These are phyloP conservation scores for Brienomyrus longianalis DNA, from an alignment of 2,113 vertebrate genomes.

Conservation along the genomic window DNA sequence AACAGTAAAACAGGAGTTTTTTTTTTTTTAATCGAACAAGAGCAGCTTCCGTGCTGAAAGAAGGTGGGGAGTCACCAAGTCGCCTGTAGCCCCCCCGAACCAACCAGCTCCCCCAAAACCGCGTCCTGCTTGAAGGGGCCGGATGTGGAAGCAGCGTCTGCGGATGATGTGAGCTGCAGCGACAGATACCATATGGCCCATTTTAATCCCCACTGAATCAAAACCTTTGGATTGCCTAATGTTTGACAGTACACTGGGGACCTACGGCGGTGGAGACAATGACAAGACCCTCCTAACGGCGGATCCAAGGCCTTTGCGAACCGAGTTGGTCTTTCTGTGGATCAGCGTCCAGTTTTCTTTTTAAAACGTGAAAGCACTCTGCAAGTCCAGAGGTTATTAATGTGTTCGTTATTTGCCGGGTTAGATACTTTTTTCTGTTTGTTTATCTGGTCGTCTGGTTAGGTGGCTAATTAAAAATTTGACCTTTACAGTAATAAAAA, in stretches of 20 bases:
- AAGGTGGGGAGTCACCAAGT: slow-evolving; percentile 47
- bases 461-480: not conserved
- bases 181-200: slow-evolving; percentile 60
- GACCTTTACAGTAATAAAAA: not conserved
- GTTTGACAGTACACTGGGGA: slow-evolving; percentile 61
- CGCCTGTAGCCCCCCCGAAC: slow-evolving; percentile 32
- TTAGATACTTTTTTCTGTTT: not conserved
- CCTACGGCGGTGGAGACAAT: slow-evolving; percentile 33
- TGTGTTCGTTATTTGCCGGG: not conserved
- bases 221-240: slow-evolving; percentile 52
- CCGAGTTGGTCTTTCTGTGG: slow-evolving; percentile 22
- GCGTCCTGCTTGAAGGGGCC: slow-evolving; percentile 11
- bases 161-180: slow-evolving; percentile 47
- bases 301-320: slow-evolving; percentile 21
- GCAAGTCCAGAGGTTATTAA: not conserved
- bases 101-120: slow-evolving; percentile 16
- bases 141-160: slow-evolving; percentile 44
- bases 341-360: not conserved
- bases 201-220: slow-evolving; percentile 46
- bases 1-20: slow-evolving; percentile 38
- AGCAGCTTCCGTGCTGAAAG: slow-evolving; percentile 35
- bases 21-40: slow-evolving; percentile 22
- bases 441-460: not conserved
- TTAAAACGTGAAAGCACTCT: slow-evolving; percentile 6
- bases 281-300: slow-evolving; percentile 35